A percentile compares a stretch with the other conserved stretches of the same genome.
phyloP scores from a whole-genome alignment of 2,797 vertebrate species.

The Brotula barbata region DNA sequence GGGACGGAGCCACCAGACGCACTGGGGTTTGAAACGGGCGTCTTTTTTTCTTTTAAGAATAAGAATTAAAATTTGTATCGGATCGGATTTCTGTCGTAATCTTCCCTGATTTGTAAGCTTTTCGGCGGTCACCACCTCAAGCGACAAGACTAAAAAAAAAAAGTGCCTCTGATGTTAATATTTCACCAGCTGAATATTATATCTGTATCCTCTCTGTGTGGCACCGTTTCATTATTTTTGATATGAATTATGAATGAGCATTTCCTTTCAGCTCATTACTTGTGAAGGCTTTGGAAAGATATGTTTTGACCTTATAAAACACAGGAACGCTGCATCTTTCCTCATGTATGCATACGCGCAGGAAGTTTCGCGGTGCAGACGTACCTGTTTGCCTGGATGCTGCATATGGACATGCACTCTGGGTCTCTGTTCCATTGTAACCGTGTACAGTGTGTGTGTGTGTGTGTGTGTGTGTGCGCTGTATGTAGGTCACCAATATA shows the following conservation, averaged over 20 bases:
- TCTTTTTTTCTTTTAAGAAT: no score
- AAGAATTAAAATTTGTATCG: background rate
- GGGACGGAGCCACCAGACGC: no score
- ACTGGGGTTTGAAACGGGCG: no score
- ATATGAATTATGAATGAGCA: conserved; percentile 16
- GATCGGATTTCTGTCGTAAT: background rate
- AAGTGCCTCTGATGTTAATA: conserved; percentile 1
- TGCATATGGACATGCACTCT: conserved; percentile 24
- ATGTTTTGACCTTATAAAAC: background rate
- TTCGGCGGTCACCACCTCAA: background rate
- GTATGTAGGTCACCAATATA: conserved; percentile 79
- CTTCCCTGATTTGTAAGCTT: conserved; percentile 3
- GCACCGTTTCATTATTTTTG: conserved; percentile 2
- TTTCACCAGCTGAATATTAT: background rate
- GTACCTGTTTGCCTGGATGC: conserved; percentile 18
- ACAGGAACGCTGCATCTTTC: background rate
- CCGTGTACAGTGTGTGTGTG: conserved; percentile 28
- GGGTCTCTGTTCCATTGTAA: conserved; percentile 26
- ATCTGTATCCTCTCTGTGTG: background rate
- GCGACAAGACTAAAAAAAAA: background rate
- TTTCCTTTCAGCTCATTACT: conserved; percentile 3
- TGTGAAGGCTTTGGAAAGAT: background rate
- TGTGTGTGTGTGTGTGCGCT: conserved; percentile 39
- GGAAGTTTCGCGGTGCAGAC: no score
- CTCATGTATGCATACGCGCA: background rate